Conservation (phyloP, 1,140 invertebrate genomes). For the Leguminivora glycinivorella region DNA sequence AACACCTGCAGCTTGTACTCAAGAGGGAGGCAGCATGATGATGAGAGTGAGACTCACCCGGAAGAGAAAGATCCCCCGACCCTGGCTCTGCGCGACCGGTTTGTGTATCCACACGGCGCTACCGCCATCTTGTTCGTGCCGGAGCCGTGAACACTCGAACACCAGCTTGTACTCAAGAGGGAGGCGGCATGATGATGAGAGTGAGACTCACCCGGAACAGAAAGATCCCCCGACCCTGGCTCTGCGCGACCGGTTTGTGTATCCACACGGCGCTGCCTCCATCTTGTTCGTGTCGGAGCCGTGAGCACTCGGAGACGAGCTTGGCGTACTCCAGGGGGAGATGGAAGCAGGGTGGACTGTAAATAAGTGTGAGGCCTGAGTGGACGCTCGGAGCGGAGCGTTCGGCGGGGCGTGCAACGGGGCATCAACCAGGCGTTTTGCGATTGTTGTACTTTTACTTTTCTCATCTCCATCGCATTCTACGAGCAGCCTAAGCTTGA, state of each 20-base stretch:
- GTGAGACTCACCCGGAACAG: conserved; percentile 83
- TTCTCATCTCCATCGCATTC: too few species aligned
- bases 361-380: too few species aligned
- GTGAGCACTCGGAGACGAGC: conserved; percentile 87
- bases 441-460: too few species aligned
- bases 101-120: conserved; percentile 92
- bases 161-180: conserved; percentile 88
- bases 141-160: conserved; percentile 84
- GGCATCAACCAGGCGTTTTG: too few species aligned
- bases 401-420: too few species aligned
- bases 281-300: conserved; percentile 61
- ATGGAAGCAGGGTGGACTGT: conserved; percentile 88
- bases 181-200: conserved; percentile 17
- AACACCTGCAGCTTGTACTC: too few species aligned
- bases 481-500: too few species aligned
- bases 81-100: conserved; percentile 90
- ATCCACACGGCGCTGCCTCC: conserved; percentile 85
- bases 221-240: conserved; percentile 90
- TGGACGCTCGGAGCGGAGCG: too few species aligned
- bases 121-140: conserved; percentile 40
- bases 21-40: too few species aligned
- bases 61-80: conserved; percentile 90
- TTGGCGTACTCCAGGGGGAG: conserved; percentile 92
- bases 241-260: conserved; percentile 91
- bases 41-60: conserved; percentile 51